These are phyloP conservation scores for Lucifuga dentata DNA, from an alignment of 2,113 vertebrate genomes.

Conservation along the genomic window DNA sequence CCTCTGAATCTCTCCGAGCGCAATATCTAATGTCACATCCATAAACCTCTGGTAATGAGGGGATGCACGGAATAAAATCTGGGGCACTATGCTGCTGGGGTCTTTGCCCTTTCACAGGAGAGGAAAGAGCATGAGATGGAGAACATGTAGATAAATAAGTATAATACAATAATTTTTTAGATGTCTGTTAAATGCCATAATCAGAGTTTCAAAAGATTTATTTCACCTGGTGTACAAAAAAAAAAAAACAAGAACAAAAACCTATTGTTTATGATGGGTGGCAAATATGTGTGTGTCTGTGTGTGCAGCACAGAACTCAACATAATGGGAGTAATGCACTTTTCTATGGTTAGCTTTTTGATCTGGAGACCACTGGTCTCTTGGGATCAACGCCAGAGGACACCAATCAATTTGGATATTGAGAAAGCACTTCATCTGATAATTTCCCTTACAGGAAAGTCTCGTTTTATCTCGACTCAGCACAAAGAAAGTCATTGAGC, in stretches of 20 bases:
- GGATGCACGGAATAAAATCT: slow-evolving; percentile 54
- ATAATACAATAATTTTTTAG: slow-evolving; percentile 4
- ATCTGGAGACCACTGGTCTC: slow-evolving; percentile 15
- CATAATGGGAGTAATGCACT: not conserved
- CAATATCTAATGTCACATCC: slow-evolving; percentile 68
- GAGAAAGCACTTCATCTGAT: slow-evolving; percentile 51
- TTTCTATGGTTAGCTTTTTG: no score
- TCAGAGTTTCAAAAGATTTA: slow-evolving; percentile 3
- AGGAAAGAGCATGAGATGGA: slow-evolving; percentile 15
- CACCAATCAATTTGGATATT: slow-evolving; percentile 49
- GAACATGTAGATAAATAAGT: not conserved
- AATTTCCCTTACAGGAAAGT: slow-evolving; percentile 55
- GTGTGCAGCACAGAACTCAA: not conserved
- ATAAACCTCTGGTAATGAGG: slow-evolving; percentile 49
- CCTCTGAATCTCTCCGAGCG: slow-evolving; percentile 53
- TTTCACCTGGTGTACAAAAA: not conserved
- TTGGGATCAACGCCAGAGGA: slow-evolving; percentile 20
- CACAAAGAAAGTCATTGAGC: slow-evolving; percentile 45
- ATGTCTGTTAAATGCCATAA: not conserved
- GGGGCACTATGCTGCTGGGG: slow-evolving; percentile 25
- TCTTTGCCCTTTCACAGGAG: slow-evolving; percentile 17
- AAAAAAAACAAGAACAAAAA: no score
- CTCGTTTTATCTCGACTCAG: slow-evolving; percentile 44
- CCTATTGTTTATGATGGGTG: not conserved
- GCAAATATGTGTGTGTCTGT: no score